Base-by-base conservation (phyloP, 2,113 vertebrate species). In the Tachuris rubrigastra region DNA sequence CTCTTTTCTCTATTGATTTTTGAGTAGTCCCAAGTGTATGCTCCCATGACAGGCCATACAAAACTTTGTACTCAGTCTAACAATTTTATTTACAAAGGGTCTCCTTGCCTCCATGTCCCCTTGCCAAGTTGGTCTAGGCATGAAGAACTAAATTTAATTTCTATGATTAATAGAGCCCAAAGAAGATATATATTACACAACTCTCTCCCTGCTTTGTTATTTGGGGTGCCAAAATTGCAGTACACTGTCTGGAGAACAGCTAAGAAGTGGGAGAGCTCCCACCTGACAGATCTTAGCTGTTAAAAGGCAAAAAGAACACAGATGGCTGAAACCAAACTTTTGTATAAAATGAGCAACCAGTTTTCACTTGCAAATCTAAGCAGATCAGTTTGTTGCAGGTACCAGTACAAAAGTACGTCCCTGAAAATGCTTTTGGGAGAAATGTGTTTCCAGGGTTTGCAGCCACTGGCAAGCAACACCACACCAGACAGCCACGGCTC, bases 1-100 rank as follows among this genome's bases (percentile, higher is more conserved):
- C 85, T 85, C 66, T 93, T 90, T 95, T 86, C 30, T 71, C 86
- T 90, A 79, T 90, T 89, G 86, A 93, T 90, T 90, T 91, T 79
- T 71, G 35, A 46, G 56, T 63, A 86, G 46, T 74, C 59, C 19
- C 68, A 74, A 59, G 33, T 67, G n/a, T 8, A 31, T 50, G 55
- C 3, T 62, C 37, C 39, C 31, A 55, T 49, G 46, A 78, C 80
- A 83, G 63, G 39, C 65, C 52, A 76, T 42, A 77, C 16, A 77
- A 73, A 94, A 84, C 72, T 74, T 58, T 5, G 60, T 47, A 75
- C 12, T 71, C 50, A 19, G 46, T 74, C 92, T 74, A 88, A 86
- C 50, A 66, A 63, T 81, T 88, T 73, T 69, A 95, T 93, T 80
- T 95, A 74, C 46, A 71, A 63, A 86, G 55, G 55, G 14, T 71